A percentile compares a stretch with the other conserved stretches of the same genome.
phyloP scores from a whole-genome alignment of 2,113 vertebrate species.

The Ailuropoda melanoleuca region DNA sequence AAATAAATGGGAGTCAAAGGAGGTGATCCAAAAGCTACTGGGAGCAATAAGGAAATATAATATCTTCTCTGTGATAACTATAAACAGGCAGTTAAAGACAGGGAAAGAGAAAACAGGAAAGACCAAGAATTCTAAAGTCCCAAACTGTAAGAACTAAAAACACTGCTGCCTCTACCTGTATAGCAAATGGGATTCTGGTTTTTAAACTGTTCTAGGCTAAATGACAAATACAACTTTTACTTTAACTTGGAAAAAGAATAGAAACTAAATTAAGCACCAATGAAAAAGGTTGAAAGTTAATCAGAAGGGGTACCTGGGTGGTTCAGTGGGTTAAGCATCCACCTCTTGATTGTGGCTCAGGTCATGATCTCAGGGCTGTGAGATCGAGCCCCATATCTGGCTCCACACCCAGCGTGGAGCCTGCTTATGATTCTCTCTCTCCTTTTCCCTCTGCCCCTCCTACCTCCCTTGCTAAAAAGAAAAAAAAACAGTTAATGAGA shows the following conservation, averaged over 20 bases:
- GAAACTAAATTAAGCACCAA: constrained; percentile 2
- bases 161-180: not conserved
- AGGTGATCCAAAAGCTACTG: not conserved
- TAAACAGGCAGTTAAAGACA: not conserved
- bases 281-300: not conserved
- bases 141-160: not conserved
- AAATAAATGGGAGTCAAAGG: constrained; percentile 24
- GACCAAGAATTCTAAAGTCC: not conserved
- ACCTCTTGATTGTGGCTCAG: not conserved
- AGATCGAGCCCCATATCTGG: not conserved
- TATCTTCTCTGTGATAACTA: not conserved
- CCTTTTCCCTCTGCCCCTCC: not conserved
- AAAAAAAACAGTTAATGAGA: not conserved
- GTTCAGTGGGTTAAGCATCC: not conserved
- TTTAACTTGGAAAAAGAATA: not conserved
- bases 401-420: not conserved
- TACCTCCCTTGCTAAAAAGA: not conserved
- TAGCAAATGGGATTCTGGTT: not conserved
- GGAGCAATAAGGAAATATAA: not conserved
- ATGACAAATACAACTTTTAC: not conserved
- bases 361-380: not conserved
- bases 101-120: constrained; percentile 7
- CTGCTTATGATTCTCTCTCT: not conserved
- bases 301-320: not conserved
- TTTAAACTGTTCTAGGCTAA: constrained; percentile 27